phyloP scores from a whole-genome alignment of 2,113 vertebrate genomes.

The Fregetta grallaria region DNA sequence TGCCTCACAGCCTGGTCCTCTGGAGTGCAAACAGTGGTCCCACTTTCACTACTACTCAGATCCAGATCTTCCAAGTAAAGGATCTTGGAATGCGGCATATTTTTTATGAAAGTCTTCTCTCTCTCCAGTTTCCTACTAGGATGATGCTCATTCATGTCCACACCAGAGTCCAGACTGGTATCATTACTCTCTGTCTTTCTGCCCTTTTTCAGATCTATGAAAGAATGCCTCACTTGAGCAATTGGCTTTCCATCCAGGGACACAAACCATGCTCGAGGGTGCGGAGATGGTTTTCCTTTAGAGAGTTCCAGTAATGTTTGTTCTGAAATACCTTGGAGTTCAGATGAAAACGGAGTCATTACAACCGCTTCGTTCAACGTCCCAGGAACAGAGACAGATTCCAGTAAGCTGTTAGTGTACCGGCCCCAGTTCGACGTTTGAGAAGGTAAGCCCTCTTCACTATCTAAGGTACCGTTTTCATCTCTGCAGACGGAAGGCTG shows the following conservation, averaged over 20 bases:
- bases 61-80: conserved; percentile 87
- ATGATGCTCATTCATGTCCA: conserved; percentile 95
- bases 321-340: conserved; percentile 94
- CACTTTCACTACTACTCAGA: conserved; percentile 92
- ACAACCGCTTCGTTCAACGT: conserved; percentile 91
- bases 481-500: conserved; percentile 79
- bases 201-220: conserved; percentile 88
- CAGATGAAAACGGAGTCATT: conserved; percentile 84
- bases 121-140: conserved; percentile 81
- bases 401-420: conserved; percentile 85
- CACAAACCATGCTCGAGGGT: conserved; percentile 94
- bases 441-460: conserved; percentile 78
- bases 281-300: conserved; percentile 83
- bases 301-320: conserved; percentile 89
- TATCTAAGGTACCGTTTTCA: conserved; percentile 74
- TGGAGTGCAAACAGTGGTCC: conserved; percentile 86
- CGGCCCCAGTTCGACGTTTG: conserved; percentile 81
- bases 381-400: conserved; percentile 93
- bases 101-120: conserved; percentile 84
- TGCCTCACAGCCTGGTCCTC: conserved; percentile 87
- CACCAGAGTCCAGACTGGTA: conserved; percentile 94
- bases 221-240: conserved; percentile 91
- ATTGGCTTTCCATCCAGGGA: conserved; percentile 92
- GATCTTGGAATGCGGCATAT: conserved; percentile 78
- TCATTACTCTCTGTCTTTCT: conserved; percentile 90